Evolutionary conservation across 2,113 vertebrate species (phyloP), one percentile per base, ranked within the genome.

Genomic region (Sus scrofa): DNA sequence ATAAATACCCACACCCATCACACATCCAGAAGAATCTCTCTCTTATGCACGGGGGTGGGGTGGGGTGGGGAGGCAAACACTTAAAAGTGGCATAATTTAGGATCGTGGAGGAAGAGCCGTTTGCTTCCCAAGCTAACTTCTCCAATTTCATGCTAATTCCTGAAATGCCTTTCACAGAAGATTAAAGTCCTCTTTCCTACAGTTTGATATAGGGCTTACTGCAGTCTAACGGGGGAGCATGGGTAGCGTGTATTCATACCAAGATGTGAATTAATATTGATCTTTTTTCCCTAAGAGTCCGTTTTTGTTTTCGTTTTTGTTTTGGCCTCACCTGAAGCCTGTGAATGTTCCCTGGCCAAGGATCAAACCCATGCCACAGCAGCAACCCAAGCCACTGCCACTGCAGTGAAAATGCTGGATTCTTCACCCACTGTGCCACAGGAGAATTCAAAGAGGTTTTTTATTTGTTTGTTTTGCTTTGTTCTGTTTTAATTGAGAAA

Each of bases 141-240:
- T 82, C 7, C 32, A 83, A 19, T 92, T 96, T 89, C 77, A 52
- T 74, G 89, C 73, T 89, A 68, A 73, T 74, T 96, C 37, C 37
- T 93, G 74, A 86, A 78, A 89, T 83, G 50, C 78, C 65, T 78
- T 86, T 89, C 83, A 95, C 56, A 81, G 50, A 91, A 39, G n/a
- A 96, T 34, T 52, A 52, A 83, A 60, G 56, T 82, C 26, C 34
- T 96, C 68, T 84, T 3, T 39, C 89, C 82, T 85, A n/a, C 24
- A 89, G 27, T 93, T 71, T 79, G 34, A 79, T 87, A 30, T 7
- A 24, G n/a, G 34, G 27, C 27, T 89, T 62, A 70, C 70, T 70
- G 13, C 19, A 44, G 44, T n/a, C 74, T 58, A 58, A n/a, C n/a
- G 0, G 10, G 24, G 30, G 7, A 27, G 20, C 1, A 32, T n/a